Base-by-base conservation (phyloP, 2,888 invertebrate species). In the Cosmopolites sordidus region DNA sequence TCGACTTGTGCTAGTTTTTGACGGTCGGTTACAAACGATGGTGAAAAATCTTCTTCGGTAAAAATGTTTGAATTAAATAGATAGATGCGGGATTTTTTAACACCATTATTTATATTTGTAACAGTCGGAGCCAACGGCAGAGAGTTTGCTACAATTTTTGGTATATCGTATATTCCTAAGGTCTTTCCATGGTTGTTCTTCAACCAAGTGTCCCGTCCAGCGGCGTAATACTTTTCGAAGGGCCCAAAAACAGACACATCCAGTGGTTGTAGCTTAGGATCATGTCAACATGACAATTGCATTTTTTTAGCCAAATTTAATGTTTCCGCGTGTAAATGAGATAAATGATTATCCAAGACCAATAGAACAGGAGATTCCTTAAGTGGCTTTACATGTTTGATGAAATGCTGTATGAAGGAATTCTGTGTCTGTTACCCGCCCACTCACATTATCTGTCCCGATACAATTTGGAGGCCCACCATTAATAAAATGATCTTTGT, bases 191-290 rank as follows among this genome's bases (percentile, higher is more conserved):
- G 62, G 41, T 63, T 53, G 39, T 46, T 58, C 29, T 17, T 37
- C 4, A 54, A 38, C 48, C 54, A 54, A 17, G 18, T 37, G 30
- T 22, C 30, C 17, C 30, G 16, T 37, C 27, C 38, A n/a, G 11
- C 17, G 2, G 17, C 18, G 33, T 37, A 45, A 16, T 33, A 37
- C 12, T 18, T 45, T 40, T 41, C 42, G 60, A 64, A 18, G 54
- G 60, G 12, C 48, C 59, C 52, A 50, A 49, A n/a, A 11, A 62
- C 49, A 2, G 57, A 47, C n/a, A 56, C 59, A 54, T 64, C 64
- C 4, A 62, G 48, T 16, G 60, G 59, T 56, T 65, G 62, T 6
- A 63, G 48, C 9, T 27, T 27, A 9, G 9, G 27, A 9, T 9
- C 9, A 27, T n/a, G n/a, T n/a, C n/a, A n/a, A n/a, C n/a, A n/a